Conservation (phyloP, 2,797 vertebrate species). For the Mus spretus region DNA sequence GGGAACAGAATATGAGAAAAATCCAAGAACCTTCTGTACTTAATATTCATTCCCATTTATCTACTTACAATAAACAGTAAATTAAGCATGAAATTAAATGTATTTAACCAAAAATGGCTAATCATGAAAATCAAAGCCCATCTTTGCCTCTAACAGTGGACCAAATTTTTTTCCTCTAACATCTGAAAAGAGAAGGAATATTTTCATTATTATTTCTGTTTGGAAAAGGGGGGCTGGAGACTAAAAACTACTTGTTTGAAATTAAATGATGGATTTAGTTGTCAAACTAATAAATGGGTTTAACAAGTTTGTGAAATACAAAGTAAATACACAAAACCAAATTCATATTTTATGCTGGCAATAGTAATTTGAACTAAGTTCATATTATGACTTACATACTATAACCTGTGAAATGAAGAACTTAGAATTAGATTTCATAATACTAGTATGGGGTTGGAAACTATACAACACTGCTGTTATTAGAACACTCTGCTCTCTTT, state of each 20-base stretch:
- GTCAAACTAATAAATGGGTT: conserved; percentile 13
- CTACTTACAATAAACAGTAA: background rate
- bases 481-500: background rate
- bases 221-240: background rate
- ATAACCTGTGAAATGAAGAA: background rate
- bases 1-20: background rate
- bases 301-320: background rate
- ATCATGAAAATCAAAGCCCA: background rate
- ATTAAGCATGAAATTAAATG: background rate
- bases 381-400: background rate
- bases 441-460: background rate
- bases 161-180: background rate
- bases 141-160: background rate
- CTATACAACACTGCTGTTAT: background rate
- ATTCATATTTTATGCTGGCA: background rate
- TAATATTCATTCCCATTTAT: background rate
- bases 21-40: background rate
- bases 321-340: background rate
- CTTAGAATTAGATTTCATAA: background rate
- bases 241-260: background rate
- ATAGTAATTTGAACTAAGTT: conserved; percentile 29
- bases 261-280: conserved; percentile 32
- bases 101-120: background rate
- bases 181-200: background rate
- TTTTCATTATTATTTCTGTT: background rate